These are phyloP conservation scores for Pedetes capensis DNA, from an alignment of 2,113 vertebrate species.

Conservation along the genomic window DNA sequence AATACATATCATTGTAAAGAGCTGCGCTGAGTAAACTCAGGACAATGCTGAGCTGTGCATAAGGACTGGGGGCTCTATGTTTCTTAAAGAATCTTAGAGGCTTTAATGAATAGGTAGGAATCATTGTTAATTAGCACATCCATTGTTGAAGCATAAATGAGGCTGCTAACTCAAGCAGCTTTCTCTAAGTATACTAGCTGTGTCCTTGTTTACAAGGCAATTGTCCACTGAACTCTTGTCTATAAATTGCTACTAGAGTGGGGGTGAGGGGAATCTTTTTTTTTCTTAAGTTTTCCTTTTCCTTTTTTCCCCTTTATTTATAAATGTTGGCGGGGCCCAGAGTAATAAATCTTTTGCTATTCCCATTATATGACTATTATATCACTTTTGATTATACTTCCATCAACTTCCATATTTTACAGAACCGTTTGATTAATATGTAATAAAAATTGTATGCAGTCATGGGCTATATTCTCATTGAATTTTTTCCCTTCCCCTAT, in stretches of 20 bases:
- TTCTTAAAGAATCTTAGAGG: background rate
- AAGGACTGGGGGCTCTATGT: background rate
- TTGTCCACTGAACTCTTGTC: background rate
- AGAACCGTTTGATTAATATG: no score
- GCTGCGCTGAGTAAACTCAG: background rate
- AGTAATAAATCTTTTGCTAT: no score
- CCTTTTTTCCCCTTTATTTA: no score
- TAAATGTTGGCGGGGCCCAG: no score
- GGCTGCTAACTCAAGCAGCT: background rate
- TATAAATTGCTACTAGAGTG: background rate
- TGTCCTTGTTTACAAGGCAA: slow-evolving; percentile 34
- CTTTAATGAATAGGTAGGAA: slow-evolving; percentile 27
- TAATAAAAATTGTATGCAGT: no score
- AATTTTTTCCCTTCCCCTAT: no score
- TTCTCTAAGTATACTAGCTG: background rate
- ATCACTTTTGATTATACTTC: no score
- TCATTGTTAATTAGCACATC: slow-evolving; percentile 48
- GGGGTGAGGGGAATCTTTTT: background rate
- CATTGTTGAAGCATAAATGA: slow-evolving; percentile 16
- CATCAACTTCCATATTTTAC: no score
- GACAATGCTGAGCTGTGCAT: background rate
- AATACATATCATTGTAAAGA: slow-evolving; percentile 37
- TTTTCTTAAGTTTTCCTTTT: no score
- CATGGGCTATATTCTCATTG: no score
- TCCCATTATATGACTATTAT: no score